phyloP scores from a whole-genome alignment of 2,113 vertebrate genomes.

The Salvelinus namaycush region DNA sequence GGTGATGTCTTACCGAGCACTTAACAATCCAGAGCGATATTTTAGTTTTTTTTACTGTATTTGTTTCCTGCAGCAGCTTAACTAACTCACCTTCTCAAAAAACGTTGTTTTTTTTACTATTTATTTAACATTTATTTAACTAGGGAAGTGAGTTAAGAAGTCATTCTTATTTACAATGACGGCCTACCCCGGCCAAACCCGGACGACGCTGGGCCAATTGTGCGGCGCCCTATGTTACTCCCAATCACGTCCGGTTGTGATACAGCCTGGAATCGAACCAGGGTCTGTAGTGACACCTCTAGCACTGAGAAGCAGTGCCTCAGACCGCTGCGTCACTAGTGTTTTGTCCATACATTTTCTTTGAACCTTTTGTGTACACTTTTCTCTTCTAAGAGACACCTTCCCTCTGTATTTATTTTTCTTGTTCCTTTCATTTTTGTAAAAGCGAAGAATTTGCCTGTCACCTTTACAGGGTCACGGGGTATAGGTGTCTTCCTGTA shows the following conservation, averaged over 20 bases:
- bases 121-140: not conserved
- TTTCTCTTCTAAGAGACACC: not conserved
- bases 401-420: not conserved
- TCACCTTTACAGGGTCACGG: not conserved
- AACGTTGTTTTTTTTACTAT: not conserved
- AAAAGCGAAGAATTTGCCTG: not conserved
- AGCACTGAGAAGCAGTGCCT: too few relatives aligned
- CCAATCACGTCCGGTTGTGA: too few relatives aligned
- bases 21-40: too few relatives aligned
- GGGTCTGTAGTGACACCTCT: too few relatives aligned
- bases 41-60: not conserved
- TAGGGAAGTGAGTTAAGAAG: too few relatives aligned
- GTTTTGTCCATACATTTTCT: not conserved
- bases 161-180: too few relatives aligned
- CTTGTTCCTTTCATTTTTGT: not conserved
- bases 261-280: too few relatives aligned
- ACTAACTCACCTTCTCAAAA: not conserved
- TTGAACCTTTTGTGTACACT: not conserved
- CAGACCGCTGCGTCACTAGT: too few relatives aligned
- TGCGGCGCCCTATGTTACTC: too few relatives aligned
- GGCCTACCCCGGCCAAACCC: too few relatives aligned
- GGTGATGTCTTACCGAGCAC: conserved; percentile 36
- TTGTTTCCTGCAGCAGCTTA: not conserved
- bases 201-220: too few relatives aligned
- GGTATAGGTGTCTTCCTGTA: not conserved